Percentiles rank a stretch among this genome's conserved stretches.
Evolutionary conservation across 2,888 invertebrate species (phyloP).

Genomic region (Drosophila demipolita): DNA sequence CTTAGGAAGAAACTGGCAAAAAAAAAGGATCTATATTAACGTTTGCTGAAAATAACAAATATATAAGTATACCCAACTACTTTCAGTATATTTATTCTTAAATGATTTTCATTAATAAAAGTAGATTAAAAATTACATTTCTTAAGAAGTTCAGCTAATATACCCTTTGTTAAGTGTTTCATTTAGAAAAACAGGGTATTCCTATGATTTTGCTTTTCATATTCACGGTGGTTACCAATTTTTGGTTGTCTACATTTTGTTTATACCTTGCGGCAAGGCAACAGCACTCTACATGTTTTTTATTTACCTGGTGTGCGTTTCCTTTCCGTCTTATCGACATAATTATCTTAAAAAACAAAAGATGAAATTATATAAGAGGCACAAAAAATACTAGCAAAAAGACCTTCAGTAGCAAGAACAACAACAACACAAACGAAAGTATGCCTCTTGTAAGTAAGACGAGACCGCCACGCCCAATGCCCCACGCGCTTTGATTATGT

Average conservation of each 20-base stretch:
- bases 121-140: neutral
- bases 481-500: constrained; percentile 67
- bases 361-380: constrained; percentile 72
- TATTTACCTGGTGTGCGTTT: constrained; percentile 60
- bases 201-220: constrained; percentile 11
- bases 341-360: constrained; percentile 77
- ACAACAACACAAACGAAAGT: constrained; percentile 3
- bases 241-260: constrained; percentile 17
- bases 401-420: constrained; percentile 28
- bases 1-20: neutral
- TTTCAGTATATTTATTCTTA: neutral
- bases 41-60: neutral
- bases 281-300: constrained; percentile 43
- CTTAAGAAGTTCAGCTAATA: neutral
- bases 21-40: neutral
- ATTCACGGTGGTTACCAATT: neutral
- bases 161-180: neutral
- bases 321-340: constrained; percentile 79
- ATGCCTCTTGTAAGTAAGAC: neutral
- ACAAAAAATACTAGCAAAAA: constrained; percentile 50
- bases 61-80: neutral
- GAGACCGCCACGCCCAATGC: constrained; percentile 50
- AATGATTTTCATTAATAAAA: neutral
- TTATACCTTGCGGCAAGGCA: constrained; percentile 31
- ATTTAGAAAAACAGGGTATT: constrained; percentile 7